Conservation (phyloP, 2,797 vertebrate species). For the Fringilla coelebs region DNA sequence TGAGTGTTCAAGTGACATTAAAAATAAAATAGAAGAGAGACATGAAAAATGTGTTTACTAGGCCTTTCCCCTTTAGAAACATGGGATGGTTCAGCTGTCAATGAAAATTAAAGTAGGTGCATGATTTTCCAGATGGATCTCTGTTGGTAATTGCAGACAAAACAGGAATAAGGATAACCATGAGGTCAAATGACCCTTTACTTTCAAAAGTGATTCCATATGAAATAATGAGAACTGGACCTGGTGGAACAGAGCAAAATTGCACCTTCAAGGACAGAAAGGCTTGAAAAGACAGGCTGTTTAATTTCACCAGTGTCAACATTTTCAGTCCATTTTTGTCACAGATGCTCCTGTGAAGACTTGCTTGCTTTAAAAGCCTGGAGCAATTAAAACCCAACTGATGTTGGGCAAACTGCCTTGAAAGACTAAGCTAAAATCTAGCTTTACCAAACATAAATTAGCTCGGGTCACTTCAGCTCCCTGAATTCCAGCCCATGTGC, state of each 20-base stretch:
- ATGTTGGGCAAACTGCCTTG: not conserved
- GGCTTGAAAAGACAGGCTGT: constrained; percentile 11
- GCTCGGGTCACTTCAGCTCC: accelerated
- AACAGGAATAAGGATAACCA: not conserved
- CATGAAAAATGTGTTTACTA: not conserved
- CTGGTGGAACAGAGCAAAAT: not conserved
- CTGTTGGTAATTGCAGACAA: not conserved
- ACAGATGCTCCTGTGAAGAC: constrained; percentile 16
- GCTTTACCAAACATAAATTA: not conserved
- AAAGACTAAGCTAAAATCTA: not conserved
- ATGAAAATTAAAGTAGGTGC: not conserved
- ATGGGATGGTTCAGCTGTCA: not conserved
- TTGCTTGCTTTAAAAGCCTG: not conserved
- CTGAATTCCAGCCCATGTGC: not conserved
- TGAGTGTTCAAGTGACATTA: constrained; percentile 1
- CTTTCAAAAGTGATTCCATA: not conserved
- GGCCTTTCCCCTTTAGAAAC: not conserved
- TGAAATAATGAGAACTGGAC: not conserved
- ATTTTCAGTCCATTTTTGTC: not conserved
- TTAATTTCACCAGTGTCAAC: not conserved
- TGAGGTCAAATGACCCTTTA: not conserved
- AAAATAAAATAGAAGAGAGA: not conserved
- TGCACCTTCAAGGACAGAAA: not conserved
- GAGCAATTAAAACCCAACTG: constrained; percentile 21
- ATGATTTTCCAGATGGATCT: not conserved